Conservation (phyloP, 2,797 vertebrate genomes). For the Sphaeramia orbicularis region DNA sequence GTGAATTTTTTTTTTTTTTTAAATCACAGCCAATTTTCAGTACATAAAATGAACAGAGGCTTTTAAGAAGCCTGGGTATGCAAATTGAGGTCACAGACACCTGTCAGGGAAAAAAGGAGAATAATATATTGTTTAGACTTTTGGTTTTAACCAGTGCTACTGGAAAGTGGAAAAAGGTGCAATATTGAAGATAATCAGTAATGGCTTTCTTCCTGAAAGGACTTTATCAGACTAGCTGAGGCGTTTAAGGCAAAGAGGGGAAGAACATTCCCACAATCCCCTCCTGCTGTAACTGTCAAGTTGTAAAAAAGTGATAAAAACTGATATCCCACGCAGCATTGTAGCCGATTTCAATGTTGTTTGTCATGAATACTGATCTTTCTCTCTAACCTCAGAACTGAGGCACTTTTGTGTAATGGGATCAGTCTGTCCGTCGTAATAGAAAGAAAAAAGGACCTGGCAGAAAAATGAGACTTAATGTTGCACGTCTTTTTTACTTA, state of each 20-base stretch:
- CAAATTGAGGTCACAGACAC: constrained; percentile 67
- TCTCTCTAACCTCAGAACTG: constrained; percentile 80
- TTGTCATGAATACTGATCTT: constrained; percentile 78
- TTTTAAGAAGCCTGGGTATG: constrained; percentile 67
- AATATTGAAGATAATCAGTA: constrained; percentile 85
- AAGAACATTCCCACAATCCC: constrained; percentile 49
- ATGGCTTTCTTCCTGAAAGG: constrained; percentile 51
- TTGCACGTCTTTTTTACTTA: constrained; percentile 61
- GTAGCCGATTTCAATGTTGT: constrained; percentile 84
- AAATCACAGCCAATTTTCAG: constrained; percentile 38
- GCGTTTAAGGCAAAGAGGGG: constrained; percentile 61
- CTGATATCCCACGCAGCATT: constrained; percentile 83
- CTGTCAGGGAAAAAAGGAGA: constrained; percentile 75
- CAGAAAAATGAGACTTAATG: constrained; percentile 72
- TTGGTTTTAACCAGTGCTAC: constrained; percentile 57
- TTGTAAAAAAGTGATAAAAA: constrained; percentile 48
- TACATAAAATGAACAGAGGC: constrained; percentile 34
- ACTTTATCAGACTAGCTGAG: constrained; percentile 48
- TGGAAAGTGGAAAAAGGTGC: constrained; percentile 81
- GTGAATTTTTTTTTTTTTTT: constrained; percentile 43
- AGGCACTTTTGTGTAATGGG: constrained; percentile 79
- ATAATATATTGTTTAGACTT: constrained; percentile 70
- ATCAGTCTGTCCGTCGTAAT: constrained; percentile 70
- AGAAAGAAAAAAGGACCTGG: constrained; percentile 72
- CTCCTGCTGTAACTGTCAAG: constrained; percentile 65